phyloP scores from a whole-genome alignment of 2,113 vertebrate species.

The Oryzias javanicus region DNA sequence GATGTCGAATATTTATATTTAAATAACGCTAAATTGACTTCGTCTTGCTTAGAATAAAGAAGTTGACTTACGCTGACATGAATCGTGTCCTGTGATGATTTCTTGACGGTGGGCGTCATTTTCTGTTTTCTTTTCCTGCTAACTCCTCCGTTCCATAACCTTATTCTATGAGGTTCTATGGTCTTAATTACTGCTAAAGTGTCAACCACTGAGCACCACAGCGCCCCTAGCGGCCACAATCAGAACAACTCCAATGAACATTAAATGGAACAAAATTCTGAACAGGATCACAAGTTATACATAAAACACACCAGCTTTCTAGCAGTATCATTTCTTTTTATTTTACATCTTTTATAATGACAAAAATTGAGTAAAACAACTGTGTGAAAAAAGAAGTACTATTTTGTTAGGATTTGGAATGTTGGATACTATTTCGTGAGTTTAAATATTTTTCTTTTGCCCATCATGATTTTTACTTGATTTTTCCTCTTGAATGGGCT shows the following conservation, averaged over 20 bases:
- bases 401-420: too few relatives aligned
- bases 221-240: conserved; percentile 27
- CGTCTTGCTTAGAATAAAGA: too few relatives aligned
- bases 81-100: conserved; percentile 7
- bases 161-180: background rate
- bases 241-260: too few relatives aligned
- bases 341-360: background rate
- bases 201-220: fast-evolving
- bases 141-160: background rate
- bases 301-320: too few relatives aligned
- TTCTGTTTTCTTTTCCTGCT: background rate
- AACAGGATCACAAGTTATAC: too few relatives aligned
- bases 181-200: background rate
- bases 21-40: too few relatives aligned
- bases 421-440: background rate
- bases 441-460: background rate
- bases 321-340: background rate
- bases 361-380: background rate
- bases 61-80: conserved; percentile 1
- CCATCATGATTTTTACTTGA: background rate
- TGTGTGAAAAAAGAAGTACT: background rate
- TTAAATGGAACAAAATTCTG: too few relatives aligned
- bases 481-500: conserved; percentile 3
- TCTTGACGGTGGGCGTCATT: conserved; percentile 35
- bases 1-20: too few relatives aligned